These are phyloP conservation scores for Pagrus major DNA, from an alignment of 2,113 vertebrate genomes.

Conservation along the genomic window DNA sequence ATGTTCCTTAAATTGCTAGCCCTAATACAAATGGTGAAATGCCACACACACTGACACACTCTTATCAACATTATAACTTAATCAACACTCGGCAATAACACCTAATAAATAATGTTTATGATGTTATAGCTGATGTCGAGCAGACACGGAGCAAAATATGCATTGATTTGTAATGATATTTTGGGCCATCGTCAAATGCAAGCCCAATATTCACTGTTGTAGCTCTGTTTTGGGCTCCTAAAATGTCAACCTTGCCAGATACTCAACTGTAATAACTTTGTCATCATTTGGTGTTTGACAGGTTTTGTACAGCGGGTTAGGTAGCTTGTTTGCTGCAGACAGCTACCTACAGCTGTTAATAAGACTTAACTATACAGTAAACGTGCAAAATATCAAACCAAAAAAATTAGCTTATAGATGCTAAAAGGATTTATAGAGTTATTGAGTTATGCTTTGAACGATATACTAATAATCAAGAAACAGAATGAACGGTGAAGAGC, in stretches of 20 bases:
- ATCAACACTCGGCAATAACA: no score
- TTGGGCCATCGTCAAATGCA: neutral
- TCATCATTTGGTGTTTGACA: no score
- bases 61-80: no score
- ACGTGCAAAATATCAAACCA: neutral
- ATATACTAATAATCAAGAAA: neutral
- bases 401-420: neutral
- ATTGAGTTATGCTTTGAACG: neutral
- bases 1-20: no score
- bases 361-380: neutral
- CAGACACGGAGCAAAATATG: neutral
- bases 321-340: neutral
- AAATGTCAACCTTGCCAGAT: no score
- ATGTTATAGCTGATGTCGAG: neutral
- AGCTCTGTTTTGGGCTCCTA: neutral
- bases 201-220: neutral
- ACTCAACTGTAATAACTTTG: no score
- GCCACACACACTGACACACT: no score
- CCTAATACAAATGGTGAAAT: no score
- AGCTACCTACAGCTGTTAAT: neutral
- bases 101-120: no score
- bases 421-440: neutral
- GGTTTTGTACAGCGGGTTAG: neutral
- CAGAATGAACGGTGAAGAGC: constrained; percentile 64
- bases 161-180: neutral